Evolutionary conservation across 1,140 invertebrate species (phyloP).

Genomic region (Bombyx mori): ASM3026992v2 NC_085117.1:18066501-18067000

Average conservation of each 20-base stretch:
- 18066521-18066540: too few species aligned
- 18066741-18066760: slow-evolving; percentile 27
- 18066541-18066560: too few species aligned
- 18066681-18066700: slow-evolving; percentile 10
- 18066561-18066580: too few species aligned
- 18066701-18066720: slow-evolving; percentile 42
- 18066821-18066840: slow-evolving; percentile 24
- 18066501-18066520: too few species aligned
- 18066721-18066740: slow-evolving; percentile 31
- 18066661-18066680: too few species aligned
- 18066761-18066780: slow-evolving; percentile 31
- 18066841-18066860: slow-evolving; percentile 69
- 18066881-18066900: slow-evolving; percentile 84
- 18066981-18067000: slow-evolving; percentile 76
- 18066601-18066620: too few species aligned
- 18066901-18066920: slow-evolving; percentile 85
- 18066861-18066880: slow-evolving; percentile 75
- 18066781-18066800: slow-evolving; percentile 56
- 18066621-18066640: too few species aligned
- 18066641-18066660: too few species aligned
- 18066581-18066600: too few species aligned
- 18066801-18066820: slow-evolving; percentile 59
- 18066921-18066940: slow-evolving; percentile 89
- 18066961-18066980: slow-evolving; percentile 79
- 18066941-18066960: slow-evolving; percentile 79